Base-by-base conservation (phyloP, 2,888 invertebrate species). In the Tiliacea citrago region DNA sequence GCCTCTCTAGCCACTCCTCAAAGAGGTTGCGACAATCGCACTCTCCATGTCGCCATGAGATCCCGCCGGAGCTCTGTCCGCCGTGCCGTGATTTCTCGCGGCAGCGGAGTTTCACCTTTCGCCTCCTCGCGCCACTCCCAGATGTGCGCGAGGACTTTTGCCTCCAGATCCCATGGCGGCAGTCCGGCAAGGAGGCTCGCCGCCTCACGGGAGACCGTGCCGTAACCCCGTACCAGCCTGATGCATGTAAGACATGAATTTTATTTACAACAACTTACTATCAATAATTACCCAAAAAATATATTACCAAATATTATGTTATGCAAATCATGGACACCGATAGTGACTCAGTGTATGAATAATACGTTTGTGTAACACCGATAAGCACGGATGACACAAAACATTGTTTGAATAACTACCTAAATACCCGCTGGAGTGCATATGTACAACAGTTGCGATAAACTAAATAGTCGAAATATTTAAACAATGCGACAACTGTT, bases 351-450 rank as follows among this genome's bases (percentile, higher is more conserved):
- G 55, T 62, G 1, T 53, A 66, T 71, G 51, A 69, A 69, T 60
- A 66, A 77, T 62, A 58, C 55, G 57, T 63, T 69, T 39, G 45
- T 82, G 53, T 51, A 45, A 51, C 39, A 21, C 35, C 67, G 72
- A 81, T 82, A 82, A 81, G 65, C 68, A 39, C 4, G 29, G 7
- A 68, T 65, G 55, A 68, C 16, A 57, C 24, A 24, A 68, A 16
- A 75, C 35, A 63, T 73, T 72, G 53, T 58, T 21, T 55, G 63
- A 57, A 78, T 70, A 76, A 29, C 9, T 35, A 63, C 9, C 13
- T 45, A 51, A 61, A 73, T 72, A 69, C 53, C 24, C 0, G 21
- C 24, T 35, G 42, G 72, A 63, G 39, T 53, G 45, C 7, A 18
- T 57, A 12, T 42, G 47, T n/a, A 66, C 39, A 60, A 51, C 55